These are phyloP conservation scores for Margarornis squamiger DNA, from an alignment of 2,797 vertebrate genomes.

Conservation along the genomic window DNA sequence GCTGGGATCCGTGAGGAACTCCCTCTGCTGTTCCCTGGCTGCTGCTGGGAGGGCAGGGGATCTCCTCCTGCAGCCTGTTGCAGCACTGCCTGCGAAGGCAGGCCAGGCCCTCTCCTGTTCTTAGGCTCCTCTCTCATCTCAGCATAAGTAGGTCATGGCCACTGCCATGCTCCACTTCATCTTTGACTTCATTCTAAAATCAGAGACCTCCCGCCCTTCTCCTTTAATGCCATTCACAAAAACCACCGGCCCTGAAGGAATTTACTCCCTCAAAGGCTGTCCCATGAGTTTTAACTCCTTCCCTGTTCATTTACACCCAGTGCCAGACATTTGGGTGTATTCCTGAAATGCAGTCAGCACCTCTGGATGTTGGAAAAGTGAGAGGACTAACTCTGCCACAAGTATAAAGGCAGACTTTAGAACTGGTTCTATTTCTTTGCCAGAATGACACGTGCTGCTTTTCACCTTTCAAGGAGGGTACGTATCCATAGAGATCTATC, in stretches of 20 bases:
- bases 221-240: slow-evolving; percentile 14
- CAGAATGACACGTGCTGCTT: background rate
- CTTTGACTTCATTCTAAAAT: background rate
- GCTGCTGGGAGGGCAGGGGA: background rate
- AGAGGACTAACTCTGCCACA: background rate
- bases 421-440: background rate
- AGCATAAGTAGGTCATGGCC: slow-evolving; percentile 14
- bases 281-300: background rate
- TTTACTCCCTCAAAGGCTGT: background rate
- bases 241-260: background rate
- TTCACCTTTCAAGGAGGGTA: background rate
- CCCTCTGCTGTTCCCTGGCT: background rate
- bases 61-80: background rate
- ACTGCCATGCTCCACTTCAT: slow-evolving; percentile 32
- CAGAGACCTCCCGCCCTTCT: background rate
- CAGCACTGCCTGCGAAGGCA: background rate
- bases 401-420: background rate
- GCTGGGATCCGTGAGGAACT: background rate
- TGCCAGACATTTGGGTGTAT: background rate
- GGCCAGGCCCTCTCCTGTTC: background rate
- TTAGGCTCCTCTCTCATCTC: background rate
- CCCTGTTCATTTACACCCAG: background rate
- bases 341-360: background rate
- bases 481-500: rapidly evolving
- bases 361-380: background rate